Conservation (phyloP, 2,113 vertebrate genomes). For the Notiomystis cincta region DNA sequence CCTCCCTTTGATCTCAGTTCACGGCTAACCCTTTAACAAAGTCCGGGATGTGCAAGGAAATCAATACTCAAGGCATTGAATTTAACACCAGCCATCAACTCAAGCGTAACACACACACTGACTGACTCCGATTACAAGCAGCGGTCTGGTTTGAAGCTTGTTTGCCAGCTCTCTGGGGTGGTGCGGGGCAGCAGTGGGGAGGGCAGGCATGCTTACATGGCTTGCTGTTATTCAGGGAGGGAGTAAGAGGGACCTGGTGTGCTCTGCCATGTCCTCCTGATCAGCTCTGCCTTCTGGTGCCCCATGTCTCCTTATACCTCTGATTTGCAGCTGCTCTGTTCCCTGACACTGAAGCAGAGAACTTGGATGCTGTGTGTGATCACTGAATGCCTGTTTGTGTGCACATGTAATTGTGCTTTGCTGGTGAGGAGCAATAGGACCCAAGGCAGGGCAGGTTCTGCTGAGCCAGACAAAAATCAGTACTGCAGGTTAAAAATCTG, state of each 20-base stretch:
- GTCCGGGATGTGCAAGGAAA: slow-evolving; percentile 67
- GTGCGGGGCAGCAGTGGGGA: background rate
- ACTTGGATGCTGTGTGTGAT: background rate
- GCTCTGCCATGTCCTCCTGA: background rate
- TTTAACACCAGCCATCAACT: slow-evolving; percentile 69
- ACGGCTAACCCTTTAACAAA: slow-evolving; percentile 70
- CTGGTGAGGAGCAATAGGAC: background rate
- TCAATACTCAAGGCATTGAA: slow-evolving; percentile 72
- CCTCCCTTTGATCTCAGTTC: slow-evolving; percentile 72
- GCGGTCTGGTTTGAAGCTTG: slow-evolving; percentile 30
- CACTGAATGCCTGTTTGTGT: background rate
- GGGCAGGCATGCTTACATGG: background rate
- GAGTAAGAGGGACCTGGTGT: background rate
- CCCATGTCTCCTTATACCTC: background rate
- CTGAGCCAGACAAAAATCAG: background rate
- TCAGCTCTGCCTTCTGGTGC: background rate
- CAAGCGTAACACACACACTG: slow-evolving; percentile 63
- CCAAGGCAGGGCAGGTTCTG: background rate
- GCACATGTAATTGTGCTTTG: background rate
- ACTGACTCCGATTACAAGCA: slow-evolving; percentile 56
- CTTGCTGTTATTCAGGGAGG: background rate
- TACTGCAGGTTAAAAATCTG: background rate
- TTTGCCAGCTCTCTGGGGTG: slow-evolving; percentile 57
- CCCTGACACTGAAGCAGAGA: background rate
- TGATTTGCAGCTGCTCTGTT: background rate